A percentile compares a stretch with the other conserved stretches of the same genome.
Conservation (phyloP, 2,888 invertebrate genomes). For the Drosophila setosimentum region DNA sequence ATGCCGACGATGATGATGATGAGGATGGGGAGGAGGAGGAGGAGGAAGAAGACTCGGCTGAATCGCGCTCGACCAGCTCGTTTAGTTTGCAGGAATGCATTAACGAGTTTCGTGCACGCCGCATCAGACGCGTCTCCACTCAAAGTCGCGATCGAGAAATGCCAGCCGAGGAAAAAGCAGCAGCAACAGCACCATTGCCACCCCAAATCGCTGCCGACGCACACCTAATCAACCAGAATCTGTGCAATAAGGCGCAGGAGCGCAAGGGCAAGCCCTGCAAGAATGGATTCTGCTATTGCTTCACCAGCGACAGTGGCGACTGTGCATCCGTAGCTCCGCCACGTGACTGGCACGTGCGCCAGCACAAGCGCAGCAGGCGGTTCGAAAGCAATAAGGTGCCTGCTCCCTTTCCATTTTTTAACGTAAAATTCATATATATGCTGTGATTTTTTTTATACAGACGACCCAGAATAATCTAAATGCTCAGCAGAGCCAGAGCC, state of each 20-base stretch:
- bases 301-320: conserved; percentile 85
- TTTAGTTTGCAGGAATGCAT: conserved; percentile 84
- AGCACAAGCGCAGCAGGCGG: conserved; percentile 68
- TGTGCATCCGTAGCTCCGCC: conserved; percentile 52
- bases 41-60: conserved; percentile 65
- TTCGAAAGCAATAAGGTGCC: conserved; percentile 68
- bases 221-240: conserved; percentile 82
- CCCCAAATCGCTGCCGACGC: conserved; percentile 57
- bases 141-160: conserved; percentile 69
- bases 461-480: conserved; percentile 47
- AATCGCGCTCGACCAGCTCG: conserved; percentile 76
- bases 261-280: conserved; percentile 83
- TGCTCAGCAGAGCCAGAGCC: conserved; percentile 27
- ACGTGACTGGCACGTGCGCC: conserved; percentile 69
- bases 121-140: conserved; percentile 75
- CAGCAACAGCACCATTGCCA: neutral
- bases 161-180: conserved; percentile 22
- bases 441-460: conserved; percentile 11
- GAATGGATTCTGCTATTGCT: conserved; percentile 85
- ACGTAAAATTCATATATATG: neutral
- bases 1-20: conserved; percentile 20
- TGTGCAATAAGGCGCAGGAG: conserved; percentile 82
- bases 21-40: conserved; percentile 49
- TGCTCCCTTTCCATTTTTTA: neutral
- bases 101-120: conserved; percentile 82